A percentile compares a stretch with the other conserved stretches of the same genome.
These are phyloP conservation scores for Stegodyphus dumicola DNA, from an alignment of 1,140 invertebrate genomes.

Conservation along the genomic window DNA sequence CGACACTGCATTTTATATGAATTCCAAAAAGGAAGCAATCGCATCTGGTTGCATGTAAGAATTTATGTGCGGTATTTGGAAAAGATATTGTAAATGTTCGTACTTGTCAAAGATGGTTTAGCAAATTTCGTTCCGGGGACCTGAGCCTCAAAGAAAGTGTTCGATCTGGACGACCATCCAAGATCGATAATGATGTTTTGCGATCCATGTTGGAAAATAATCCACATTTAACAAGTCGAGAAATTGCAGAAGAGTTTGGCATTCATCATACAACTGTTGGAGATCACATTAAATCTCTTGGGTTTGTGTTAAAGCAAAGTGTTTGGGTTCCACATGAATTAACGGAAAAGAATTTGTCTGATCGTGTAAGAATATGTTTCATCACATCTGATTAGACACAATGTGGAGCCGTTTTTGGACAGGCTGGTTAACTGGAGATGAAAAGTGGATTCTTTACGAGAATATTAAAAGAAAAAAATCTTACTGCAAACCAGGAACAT, in stretches of 20 bases:
- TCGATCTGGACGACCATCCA: neutral
- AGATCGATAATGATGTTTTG: neutral
- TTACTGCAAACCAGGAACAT: no score
- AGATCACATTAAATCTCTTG: constrained; percentile 35
- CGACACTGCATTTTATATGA: no score
- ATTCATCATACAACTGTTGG: neutral
- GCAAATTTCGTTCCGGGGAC: neutral
- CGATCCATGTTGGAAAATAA: constrained; percentile 2
- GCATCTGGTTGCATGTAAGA: no score
- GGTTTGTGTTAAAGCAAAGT: constrained; percentile 37
- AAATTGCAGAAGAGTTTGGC: neutral
- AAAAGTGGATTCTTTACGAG: no score
- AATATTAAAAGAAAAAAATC: no score
- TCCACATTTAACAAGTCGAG: neutral
- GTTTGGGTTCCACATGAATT: constrained; percentile 38
- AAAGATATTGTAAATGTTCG: no score
- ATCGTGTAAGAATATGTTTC: constrained; percentile 21
- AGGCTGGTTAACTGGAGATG: no score
- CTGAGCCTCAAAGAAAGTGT: neutral
- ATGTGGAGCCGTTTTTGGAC: no score
- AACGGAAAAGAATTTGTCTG: constrained; percentile 30
- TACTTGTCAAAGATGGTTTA: no score
- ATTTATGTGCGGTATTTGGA: no score
- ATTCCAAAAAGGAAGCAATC: no score
- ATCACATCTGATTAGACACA: no score